These are phyloP conservation scores for Lycodopsis pacificus DNA, from an alignment of 2,797 vertebrate genomes.

Conservation along the genomic window DNA sequence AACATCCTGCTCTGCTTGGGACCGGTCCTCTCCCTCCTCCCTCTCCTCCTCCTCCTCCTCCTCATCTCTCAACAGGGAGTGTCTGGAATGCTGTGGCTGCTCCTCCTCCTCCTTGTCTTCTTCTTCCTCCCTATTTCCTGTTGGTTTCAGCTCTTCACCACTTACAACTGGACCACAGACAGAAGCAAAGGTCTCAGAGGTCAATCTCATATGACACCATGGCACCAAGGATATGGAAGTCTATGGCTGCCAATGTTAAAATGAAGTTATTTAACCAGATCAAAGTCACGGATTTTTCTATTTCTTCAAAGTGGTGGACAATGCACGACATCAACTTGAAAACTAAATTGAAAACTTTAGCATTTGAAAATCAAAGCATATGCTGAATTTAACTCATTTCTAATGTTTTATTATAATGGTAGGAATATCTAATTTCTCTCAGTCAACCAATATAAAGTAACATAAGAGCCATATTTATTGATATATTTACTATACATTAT, in stretches of 20 bases:
- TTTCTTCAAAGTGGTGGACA: background rate
- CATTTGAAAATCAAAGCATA: too few relatives aligned
- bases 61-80: constrained; percentile 34
- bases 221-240: background rate
- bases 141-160: constrained; percentile 43
- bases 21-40: constrained; percentile 53
- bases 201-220: background rate
- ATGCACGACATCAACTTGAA: background rate
- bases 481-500: background rate
- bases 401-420: background rate
- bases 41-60: constrained; percentile 20
- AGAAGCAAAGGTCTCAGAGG: constrained; percentile 25
- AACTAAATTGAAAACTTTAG: background rate
- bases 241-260: background rate
- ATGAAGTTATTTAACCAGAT: background rate
- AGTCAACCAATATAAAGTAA: background rate
- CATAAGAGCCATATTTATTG: background rate
- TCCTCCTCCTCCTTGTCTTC: constrained; percentile 20
- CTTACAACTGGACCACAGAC: constrained; percentile 37
- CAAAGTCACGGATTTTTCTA: too few relatives aligned
- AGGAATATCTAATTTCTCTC: background rate
- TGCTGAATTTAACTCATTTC: background rate
- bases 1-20: constrained; percentile 51
- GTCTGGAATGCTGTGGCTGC: constrained; percentile 44
- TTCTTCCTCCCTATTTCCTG: constrained; percentile 39